Percentiles rank a stretch among this genome's conserved stretches.
Evolutionary conservation across 2,888 invertebrate species (phyloP).

Genomic region (Ectemnius cavifrons): DNA sequence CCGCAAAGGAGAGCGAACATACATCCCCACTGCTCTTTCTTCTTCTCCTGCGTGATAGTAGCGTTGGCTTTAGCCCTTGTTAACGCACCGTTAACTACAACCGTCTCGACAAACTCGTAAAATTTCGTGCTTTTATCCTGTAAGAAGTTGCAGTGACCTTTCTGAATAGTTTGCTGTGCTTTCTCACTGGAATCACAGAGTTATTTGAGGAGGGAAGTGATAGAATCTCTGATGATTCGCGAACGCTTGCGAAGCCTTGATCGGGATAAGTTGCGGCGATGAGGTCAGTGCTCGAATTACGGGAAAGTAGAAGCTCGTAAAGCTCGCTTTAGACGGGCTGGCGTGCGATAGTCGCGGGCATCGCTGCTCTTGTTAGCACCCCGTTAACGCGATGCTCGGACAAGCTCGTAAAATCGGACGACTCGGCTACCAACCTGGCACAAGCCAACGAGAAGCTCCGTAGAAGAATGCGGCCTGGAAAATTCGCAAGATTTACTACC

Average conservation of each 20-base stretch:
- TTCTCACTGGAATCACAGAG: too few relatives aligned
- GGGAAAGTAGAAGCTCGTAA: slow-evolving; percentile 49
- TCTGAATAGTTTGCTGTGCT: too few relatives aligned
- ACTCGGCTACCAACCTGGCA: slow-evolving; percentile 14
- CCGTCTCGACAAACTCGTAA: slow-evolving; percentile 63
- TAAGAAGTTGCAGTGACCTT: too few relatives aligned
- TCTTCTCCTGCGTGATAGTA: slow-evolving; percentile 58
- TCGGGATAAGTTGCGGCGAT: too few relatives aligned
- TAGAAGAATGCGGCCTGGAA: not conserved
- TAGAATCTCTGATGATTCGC: too few relatives aligned
- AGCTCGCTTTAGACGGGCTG: slow-evolving; percentile 23
- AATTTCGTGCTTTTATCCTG: slow-evolving; percentile 37
- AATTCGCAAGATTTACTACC: slow-evolving; percentile 22
- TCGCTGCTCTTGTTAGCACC: slow-evolving; percentile 57
- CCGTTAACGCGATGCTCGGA: slow-evolving; percentile 50
- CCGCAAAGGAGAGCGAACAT: slow-evolving; percentile 44
- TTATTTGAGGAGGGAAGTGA: too few relatives aligned
- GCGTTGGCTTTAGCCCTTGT: slow-evolving; percentile 59
- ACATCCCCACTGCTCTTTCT: too few relatives aligned
- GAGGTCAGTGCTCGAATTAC: slow-evolving; percentile 39
- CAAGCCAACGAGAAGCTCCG: too few relatives aligned
- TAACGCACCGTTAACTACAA: slow-evolving; percentile 64
- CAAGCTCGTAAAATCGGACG: slow-evolving; percentile 53
- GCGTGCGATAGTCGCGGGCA: slow-evolving; percentile 48
- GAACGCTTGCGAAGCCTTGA: too few relatives aligned